These are phyloP conservation scores for Telmatherina bonti DNA, from an alignment of 2,797 vertebrate species.

Conservation along the genomic window DNA sequence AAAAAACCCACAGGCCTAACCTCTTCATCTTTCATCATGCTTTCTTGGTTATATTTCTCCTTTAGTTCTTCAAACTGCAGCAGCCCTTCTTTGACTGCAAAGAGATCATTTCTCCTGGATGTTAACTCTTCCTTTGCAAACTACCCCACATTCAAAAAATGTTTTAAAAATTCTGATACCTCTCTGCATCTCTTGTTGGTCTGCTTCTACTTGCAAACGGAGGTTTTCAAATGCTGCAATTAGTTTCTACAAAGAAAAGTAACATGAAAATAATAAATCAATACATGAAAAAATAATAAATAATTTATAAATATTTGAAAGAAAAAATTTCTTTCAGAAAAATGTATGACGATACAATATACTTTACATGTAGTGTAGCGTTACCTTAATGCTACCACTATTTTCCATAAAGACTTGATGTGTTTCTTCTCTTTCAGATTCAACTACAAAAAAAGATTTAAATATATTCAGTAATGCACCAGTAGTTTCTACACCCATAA, in stretches of 20 bases:
- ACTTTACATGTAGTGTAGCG: not conserved
- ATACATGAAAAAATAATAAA: not conserved
- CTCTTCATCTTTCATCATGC: constrained; percentile 85
- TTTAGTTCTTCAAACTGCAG: constrained; percentile 86
- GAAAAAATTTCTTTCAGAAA: not conserved
- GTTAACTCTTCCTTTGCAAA: not conserved
- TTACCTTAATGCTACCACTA: constrained; percentile 86
- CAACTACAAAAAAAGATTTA: constrained; percentile 84
- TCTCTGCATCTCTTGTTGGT: constrained; percentile 88
- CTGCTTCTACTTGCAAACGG: constrained; percentile 85
- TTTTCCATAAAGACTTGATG: constrained; percentile 87
- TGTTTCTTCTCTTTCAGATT: constrained; percentile 92
- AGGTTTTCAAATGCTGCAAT: constrained; percentile 89
- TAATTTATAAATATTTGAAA: not conserved
- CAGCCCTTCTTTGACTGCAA: constrained; percentile 87
- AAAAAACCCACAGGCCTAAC: constrained; percentile 71
- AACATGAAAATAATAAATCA: not conserved
- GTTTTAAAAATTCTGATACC: constrained; percentile 66
- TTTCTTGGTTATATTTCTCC: constrained; percentile 83
- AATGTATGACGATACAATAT: not conserved
- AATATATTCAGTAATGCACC: not conserved
- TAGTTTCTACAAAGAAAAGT: constrained; percentile 82
- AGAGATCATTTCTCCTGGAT: not conserved
- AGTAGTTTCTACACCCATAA: not conserved
- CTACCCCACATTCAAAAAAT: not conserved